phyloP scores from a whole-genome alignment of 2,113 vertebrate genomes.

The Cacatua alba region DNA sequence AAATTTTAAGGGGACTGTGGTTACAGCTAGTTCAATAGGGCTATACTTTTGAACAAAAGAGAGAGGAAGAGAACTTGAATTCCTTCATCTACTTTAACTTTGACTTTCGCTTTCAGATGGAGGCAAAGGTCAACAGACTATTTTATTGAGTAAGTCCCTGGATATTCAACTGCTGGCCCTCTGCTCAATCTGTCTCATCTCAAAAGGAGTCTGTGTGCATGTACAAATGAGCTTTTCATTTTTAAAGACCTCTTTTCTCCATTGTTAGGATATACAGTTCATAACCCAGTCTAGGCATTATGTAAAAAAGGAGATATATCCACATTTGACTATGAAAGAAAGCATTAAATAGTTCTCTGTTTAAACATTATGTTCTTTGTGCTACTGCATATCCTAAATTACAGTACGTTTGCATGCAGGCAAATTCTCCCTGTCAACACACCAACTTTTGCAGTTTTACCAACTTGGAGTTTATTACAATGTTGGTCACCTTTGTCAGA shows the following conservation, averaged over 20 bases:
- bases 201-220: not conserved
- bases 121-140: not conserved
- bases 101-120: not conserved
- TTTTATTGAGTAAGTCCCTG: not conserved
- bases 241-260: not conserved
- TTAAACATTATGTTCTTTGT: not conserved
- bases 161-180: not conserved
- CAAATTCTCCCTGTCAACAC: not conserved
- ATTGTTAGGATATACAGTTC: not conserved
- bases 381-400: not conserved
- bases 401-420: not conserved
- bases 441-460: not conserved
- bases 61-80: not conserved
- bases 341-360: not conserved
- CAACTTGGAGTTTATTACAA: not conserved
- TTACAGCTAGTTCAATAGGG: not conserved
- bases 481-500: not conserved
- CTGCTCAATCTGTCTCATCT: not conserved
- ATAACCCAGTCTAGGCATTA: not conserved
- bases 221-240: not conserved
- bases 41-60: not conserved
- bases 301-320: not conserved
- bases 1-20: not conserved
- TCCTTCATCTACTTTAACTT: not conserved
- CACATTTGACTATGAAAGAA: not conserved